These are phyloP conservation scores for Octopus bimaculoides DNA, from an alignment of 1,140 invertebrate species.

Conservation along the genomic window DNA sequence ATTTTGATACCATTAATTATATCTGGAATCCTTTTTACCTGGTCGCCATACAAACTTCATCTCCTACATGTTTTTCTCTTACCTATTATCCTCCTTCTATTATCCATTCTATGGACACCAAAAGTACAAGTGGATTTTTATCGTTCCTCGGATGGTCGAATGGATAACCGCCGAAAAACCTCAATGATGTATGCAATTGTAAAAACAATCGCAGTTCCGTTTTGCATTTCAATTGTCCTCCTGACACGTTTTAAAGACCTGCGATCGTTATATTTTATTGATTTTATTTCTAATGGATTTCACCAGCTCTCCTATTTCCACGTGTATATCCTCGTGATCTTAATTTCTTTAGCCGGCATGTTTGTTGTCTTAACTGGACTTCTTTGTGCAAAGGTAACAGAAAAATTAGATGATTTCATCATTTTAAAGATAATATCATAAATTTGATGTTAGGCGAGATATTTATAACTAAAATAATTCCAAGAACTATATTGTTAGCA, in stretches of 20 bases:
- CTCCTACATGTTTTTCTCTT: slow-evolving; percentile 20
- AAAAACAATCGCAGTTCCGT: neutral
- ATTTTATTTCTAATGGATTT: neutral
- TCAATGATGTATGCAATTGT: neutral
- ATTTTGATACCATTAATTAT: slow-evolving; percentile 15
- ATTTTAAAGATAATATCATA: no score
- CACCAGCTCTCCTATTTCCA: neutral
- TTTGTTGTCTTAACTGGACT: neutral
- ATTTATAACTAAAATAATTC: no score
- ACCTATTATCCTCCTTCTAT: slow-evolving; percentile 16
- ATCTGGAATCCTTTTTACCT: slow-evolving; percentile 18
- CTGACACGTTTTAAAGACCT: neutral
- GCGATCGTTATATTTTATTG: neutral
- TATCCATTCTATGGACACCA: slow-evolving; percentile 25
- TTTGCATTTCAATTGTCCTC: neutral
- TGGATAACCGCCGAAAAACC: neutral
- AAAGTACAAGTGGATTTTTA: slow-evolving; percentile 17
- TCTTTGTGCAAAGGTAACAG: neutral
- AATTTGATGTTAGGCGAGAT: no score
- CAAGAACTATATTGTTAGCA: no score
- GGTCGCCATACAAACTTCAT: slow-evolving; percentile 20
- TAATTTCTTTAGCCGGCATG: neutral
- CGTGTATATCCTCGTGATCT: neutral
- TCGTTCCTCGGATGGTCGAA: neutral
- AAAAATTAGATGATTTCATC: no score